Conservation (phyloP, 2,888 invertebrate genomes). For the Ectemnius lituratus region DNA sequence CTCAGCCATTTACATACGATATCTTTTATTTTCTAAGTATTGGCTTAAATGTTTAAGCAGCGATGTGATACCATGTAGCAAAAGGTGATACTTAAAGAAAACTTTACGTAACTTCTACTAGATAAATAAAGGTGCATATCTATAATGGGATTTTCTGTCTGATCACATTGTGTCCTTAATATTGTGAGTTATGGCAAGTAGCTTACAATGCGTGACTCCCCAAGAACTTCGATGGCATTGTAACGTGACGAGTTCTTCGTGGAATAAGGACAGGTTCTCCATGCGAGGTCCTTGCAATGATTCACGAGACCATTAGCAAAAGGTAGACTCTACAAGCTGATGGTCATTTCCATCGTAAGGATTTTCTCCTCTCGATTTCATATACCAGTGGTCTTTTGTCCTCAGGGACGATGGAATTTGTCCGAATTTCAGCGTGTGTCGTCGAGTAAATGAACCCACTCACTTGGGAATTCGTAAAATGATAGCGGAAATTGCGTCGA, state of each 20-base stretch:
- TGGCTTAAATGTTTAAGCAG: too few species aligned
- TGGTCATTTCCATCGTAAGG: background rate
- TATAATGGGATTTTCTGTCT: too few species aligned
- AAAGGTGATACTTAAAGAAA: too few species aligned
- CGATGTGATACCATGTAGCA: too few species aligned
- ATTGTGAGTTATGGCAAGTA: background rate
- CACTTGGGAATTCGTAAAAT: conserved; percentile 31
- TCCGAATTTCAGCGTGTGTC: conserved; percentile 31
- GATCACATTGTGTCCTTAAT: too few species aligned
- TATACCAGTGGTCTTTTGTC: background rate
- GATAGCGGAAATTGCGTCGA: conserved; percentile 54
- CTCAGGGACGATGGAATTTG: conserved; percentile 3
- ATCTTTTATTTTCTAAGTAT: too few species aligned
- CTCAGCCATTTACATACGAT: too few species aligned
- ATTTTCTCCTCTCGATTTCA: background rate
- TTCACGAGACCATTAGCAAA: conserved; percentile 24
- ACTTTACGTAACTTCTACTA: too few species aligned
- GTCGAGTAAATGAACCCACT: background rate
- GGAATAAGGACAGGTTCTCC: background rate
- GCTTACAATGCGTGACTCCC: too few species aligned
- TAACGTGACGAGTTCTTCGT: background rate
- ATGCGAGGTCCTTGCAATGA: conserved; percentile 26
- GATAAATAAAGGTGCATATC: too few species aligned
- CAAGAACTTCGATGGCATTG: background rate
- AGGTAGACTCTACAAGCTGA: conserved; percentile 18